Percentiles rank a stretch among this genome's conserved stretches.
phyloP scores from a whole-genome alignment of 2,113 vertebrate genomes.

The Spilogale gracilis region DNA sequence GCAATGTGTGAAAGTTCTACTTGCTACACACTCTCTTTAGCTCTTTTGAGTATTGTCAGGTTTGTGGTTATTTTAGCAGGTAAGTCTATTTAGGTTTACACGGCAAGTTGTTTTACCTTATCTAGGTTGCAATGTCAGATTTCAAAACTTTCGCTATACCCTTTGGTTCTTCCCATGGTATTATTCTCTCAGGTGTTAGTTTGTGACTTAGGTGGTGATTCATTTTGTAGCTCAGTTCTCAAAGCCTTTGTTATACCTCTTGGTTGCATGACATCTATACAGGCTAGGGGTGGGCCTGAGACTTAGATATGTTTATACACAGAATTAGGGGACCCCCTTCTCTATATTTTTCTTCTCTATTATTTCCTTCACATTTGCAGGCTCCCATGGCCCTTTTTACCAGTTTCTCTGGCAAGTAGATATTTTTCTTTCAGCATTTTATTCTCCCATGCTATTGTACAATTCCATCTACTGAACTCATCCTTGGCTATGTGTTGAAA shows the following conservation, averaged over 20 bases:
- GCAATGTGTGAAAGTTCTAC: not conserved
- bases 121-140: not conserved
- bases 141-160: not conserved
- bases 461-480: not conserved
- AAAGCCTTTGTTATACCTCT: not conserved
- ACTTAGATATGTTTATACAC: fast-evolving
- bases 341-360: not conserved
- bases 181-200: not conserved
- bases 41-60: not conserved
- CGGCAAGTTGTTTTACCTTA: not conserved
- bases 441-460: not conserved
- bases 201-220: not conserved
- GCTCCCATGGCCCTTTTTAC: not conserved
- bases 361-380: not conserved
- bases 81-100: not conserved
- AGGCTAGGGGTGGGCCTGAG: not conserved
- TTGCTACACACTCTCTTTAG: not conserved
- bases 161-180: fast-evolving
- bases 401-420: not conserved
- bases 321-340: not conserved
- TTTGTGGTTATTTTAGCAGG: not conserved
- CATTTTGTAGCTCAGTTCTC: not conserved
- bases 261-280: not conserved
- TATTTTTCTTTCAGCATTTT: not conserved
- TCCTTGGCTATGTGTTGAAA: not conserved